Percentiles rank a stretch among this genome's conserved stretches.
These are phyloP conservation scores for Panzeria rudis DNA, from an alignment of 2,888 invertebrate genomes.

Conservation along the genomic window DNA sequence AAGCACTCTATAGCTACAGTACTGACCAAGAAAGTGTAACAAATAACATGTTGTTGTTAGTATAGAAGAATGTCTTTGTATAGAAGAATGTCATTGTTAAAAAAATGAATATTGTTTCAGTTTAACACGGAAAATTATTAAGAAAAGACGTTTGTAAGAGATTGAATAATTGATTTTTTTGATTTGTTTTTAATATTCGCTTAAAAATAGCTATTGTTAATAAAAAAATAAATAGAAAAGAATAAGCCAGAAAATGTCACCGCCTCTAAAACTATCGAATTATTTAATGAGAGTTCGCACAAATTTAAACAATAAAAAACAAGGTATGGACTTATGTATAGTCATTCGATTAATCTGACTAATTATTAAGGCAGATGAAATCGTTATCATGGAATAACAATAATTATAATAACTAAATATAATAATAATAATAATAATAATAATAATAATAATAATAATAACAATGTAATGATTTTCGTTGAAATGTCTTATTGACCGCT, in stretches of 20 bases:
- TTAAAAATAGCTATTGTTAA: no score
- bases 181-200: no score
- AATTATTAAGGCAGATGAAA: not conserved
- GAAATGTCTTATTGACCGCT: no score
- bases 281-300: constrained; percentile 80
- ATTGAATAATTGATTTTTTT: not conserved
- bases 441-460: no score
- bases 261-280: constrained; percentile 77
- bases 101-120: constrained; percentile 31
- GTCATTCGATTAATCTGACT: not conserved
- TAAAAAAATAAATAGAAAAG: not conserved
- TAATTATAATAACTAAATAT: no score
- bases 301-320: constrained; percentile 47
- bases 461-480: no score
- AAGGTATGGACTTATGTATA: constrained; percentile 44
- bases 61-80: not conserved
- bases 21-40: not conserved
- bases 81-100: not conserved
- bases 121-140: constrained; percentile 45
- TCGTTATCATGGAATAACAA: no score
- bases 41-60: not conserved
- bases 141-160: constrained; percentile 32
- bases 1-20: not conserved
- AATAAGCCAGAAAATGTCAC: constrained; percentile 70
- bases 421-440: no score